Evolutionary conservation across 1,140 invertebrate species (phyloP), one percentile per base, ranked within the genome.

Genomic region (Drosophila willistoni): DNA sequence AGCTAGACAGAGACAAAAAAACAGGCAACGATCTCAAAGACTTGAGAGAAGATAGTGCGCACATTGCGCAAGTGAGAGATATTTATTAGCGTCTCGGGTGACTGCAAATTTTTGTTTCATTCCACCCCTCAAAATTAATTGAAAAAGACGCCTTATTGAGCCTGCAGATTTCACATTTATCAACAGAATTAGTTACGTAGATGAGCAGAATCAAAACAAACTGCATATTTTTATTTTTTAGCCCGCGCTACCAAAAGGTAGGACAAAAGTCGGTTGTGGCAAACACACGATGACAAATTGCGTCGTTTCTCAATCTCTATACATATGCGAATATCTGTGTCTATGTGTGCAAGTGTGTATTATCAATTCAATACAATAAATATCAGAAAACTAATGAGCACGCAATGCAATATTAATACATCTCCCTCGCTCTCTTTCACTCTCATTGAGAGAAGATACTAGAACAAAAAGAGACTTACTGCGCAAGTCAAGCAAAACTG

Each of bases 181-280:
- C 12, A 39, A 5, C 12, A 25, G 36, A 17, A 47, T 19, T 19
- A 47, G 7, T 22, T 17, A 51, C 17, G 44, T 51, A 51, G 19
- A 19, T 47, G 44, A 2, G 14, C 44, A 47, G 44, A 47, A 47
- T 17, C 44, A 47, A 47, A 47, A 47, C 44, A 47, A 47, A 47
- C 44, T 47, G 7, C 14, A 47, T 19, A 9, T 14, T 19, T 47
- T 36, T 36, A 7, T 17, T 17, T 36, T 5, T 9, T 17, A 6
- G 42, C 42, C 13, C 41, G 41, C 41, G 41, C 41, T 44, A 44
- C 41, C n/a, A n/a, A n/a, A n/a, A n/a, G n/a, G n/a, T n/a, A n/a
- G n/a, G n/a, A n/a, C n/a, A n/a, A n/a, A n/a, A n/a, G 33, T 34
- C 3, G 6, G n/a, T 14, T 42, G 42, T 14, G 42, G 7, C n/a